These are phyloP conservation scores for Ctenochaetus hawaiiensis DNA, from an alignment of 2,797 vertebrate genomes.

Conservation along the genomic window DNA sequence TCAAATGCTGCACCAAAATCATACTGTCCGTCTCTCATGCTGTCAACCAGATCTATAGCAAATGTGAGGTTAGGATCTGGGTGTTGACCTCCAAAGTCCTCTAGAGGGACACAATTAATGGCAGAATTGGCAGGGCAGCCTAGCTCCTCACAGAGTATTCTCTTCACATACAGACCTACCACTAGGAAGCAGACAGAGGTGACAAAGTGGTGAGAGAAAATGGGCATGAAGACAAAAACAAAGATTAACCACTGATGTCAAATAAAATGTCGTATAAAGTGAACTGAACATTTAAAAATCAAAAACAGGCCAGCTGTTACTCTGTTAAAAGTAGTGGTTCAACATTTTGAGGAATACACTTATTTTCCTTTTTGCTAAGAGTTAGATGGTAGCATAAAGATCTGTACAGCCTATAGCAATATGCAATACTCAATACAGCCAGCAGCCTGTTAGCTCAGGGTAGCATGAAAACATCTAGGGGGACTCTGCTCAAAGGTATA, in stretches of 20 bases:
- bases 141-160: constrained; percentile 96
- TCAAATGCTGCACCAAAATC: constrained; percentile 98
- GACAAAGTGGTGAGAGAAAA: constrained; percentile 8
- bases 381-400: no score
- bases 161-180: constrained; percentile 93
- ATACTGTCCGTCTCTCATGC: constrained; percentile 93
- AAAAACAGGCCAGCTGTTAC: background rate
- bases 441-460: background rate
- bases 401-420: no score
- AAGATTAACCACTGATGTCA: constrained; percentile 2
- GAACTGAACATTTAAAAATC: background rate
- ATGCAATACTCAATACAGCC: background rate
- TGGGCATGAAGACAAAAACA: background rate
- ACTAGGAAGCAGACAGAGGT: constrained; percentile 77
- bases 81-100: constrained; percentile 94
- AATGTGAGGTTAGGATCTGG: constrained; percentile 94
- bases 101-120: constrained; percentile 92
- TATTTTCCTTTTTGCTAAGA: background rate
- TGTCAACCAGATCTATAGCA: constrained; percentile 92
- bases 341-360: background rate
- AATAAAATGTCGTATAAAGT: background rate
- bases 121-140: constrained; percentile 94
- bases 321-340: background rate
- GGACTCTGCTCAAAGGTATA: background rate
- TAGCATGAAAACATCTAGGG: background rate